Conservation (phyloP, 2,797 vertebrate genomes). For the Coregonus suidteri region DNA sequence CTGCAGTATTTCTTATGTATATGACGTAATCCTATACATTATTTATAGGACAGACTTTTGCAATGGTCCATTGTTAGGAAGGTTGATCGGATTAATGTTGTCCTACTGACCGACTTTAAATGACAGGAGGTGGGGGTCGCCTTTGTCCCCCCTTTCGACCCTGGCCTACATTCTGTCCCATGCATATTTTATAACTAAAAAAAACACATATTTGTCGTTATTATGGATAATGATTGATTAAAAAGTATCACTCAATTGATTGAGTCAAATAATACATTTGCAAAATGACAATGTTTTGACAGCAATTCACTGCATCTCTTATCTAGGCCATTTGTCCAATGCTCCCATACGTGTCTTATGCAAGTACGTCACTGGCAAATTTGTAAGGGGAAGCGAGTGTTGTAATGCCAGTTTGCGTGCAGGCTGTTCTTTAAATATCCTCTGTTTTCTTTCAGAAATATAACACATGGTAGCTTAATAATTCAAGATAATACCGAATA, state of each 20-base stretch:
- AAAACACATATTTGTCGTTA: background rate
- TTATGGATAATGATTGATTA: too few species aligned
- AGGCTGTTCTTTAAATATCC: background rate
- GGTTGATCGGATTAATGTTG: background rate
- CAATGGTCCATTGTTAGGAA: too few species aligned
- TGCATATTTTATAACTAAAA: background rate
- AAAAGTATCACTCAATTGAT: too few species aligned
- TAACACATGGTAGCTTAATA: background rate
- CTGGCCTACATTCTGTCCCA: background rate
- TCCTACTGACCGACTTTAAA: background rate
- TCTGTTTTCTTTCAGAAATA: background rate
- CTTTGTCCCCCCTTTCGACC: background rate
- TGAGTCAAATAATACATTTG: too few species aligned
- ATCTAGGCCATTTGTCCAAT: background rate
- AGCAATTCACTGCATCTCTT: too few species aligned
- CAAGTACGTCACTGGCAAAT: constrained; percentile 27
- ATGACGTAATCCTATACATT: too few species aligned
- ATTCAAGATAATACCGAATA: background rate
- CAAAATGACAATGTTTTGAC: too few species aligned
- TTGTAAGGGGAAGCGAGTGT: constrained; percentile 57
- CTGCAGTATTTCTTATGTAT: too few species aligned
- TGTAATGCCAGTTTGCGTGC: constrained; percentile 53
- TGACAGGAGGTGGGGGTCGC: background rate
- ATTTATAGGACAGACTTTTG: too few species aligned
- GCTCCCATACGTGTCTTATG: constrained; percentile 56